Evolutionary conservation across 1,140 invertebrate species (phyloP), one percentile per base, ranked within the genome.

Genomic region (Calephelis nemesis): DNA sequence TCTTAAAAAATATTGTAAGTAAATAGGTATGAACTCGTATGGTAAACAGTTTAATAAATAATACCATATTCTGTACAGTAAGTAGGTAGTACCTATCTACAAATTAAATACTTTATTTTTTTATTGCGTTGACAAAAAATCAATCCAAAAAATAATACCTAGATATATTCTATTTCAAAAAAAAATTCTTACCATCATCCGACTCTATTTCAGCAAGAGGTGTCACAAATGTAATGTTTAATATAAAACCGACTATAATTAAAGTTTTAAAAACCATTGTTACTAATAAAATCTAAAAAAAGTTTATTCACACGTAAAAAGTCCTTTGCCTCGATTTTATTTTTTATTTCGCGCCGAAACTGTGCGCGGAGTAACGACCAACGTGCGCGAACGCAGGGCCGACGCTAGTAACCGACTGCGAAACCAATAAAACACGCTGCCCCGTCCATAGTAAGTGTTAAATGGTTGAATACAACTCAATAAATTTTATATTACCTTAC

Each of bases 151-250:
- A 30, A 30, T 30, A 0, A 30, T 30, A 30, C 15, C 15, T 19
- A 19, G 15, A 30, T 30, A 30, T 30, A 30, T 30, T 30, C 30
- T 30, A 49, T 63, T 63, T 63, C 15, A 42, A 52, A 62, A 60
- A 64, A 65, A 52, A 48, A 50, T 75, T 70, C 88, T 89, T 76
- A 91, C 88, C 88, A 72, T 91, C 85, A 72, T 87, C 85, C 47
- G 79, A 69, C 69, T 83, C 87, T 74, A 83, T 80, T 81, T 89
- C 87, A 75, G 84, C 74, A 48, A 84, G 81, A 65, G 85, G 82
- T 45, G 82, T 83, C 73, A 86, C 88, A 64, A 76, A 81, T 63
- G 78, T 74, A 69, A 85, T 77, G 77, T 79, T 76, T 60, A 88
- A 86, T 79, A 89, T 70, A 67, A 89, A 68, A 76, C 82, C 77